Base-by-base conservation (phyloP, 2,888 invertebrate species). In the Drosophila cracens region DNA sequence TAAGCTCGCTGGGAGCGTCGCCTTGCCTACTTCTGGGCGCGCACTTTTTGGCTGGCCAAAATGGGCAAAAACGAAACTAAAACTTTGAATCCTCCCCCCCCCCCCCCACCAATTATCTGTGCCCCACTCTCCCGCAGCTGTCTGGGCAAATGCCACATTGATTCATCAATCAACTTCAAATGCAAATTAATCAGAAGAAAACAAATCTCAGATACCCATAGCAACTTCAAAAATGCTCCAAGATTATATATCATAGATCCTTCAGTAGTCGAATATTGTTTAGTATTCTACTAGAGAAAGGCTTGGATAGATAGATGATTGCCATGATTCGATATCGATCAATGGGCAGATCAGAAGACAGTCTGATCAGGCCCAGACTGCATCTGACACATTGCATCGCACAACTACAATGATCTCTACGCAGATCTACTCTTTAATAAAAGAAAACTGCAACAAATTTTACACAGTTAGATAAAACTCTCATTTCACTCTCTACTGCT, bases 1-100 rank as follows among this genome's bases (percentile, higher is more conserved):
- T 74, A 67, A 73, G 74, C 74, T 25, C 43, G 31, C 40, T 29
- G 40, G 54, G 54, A 67, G 29, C 49, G 63, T n/a, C 54, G 27
- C 34, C 51, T 64, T 82, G 79, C 82, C 70, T 76, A 79, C 79
- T 79, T 81, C 76, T 73, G 76, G 72, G 82, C 84, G 82, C 84
- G 73, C 84, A 67, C 70, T 61, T 76, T 83, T 85, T 84, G 84
- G 84, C 87, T 79, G 70, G 48, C 66, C 61, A 63, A 54, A 68
- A 38, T 6, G 25, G 25, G 16, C 25, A 13, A 29, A 18, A 11
- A 1, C 34, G 8, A 51, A 51, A 40, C 48, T 54, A 71, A 58
- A 38, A 6, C 11, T 59, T 63, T 13, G 13, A 29, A 16, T 54
- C 36, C n/a, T 21, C 6, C 2, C 4, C 16, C 13, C 0, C 1